Evolutionary conservation across 2,113 vertebrate species (phyloP).

Genomic region (Cyprinodon variegatus): DNA sequence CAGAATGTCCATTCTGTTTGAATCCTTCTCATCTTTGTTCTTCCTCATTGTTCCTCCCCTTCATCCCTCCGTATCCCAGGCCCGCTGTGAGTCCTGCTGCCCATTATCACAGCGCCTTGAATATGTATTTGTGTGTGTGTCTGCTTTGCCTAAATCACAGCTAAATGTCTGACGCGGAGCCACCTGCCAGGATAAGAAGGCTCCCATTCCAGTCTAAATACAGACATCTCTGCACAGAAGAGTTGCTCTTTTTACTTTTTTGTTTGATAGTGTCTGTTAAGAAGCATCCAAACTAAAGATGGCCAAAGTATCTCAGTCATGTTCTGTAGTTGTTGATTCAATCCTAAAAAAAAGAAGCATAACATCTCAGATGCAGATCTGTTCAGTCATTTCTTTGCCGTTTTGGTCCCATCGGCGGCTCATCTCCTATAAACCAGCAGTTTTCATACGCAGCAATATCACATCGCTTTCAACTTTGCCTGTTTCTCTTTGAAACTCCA

Average conservation of each 20-base stretch:
- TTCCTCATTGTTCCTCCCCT: slow-evolving; percentile 36
- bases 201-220: slow-evolving; percentile 49
- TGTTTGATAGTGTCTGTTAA: slow-evolving; percentile 28
- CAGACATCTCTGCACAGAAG: slow-evolving; percentile 38
- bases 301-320: slow-evolving; percentile 32
- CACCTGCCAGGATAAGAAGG: slow-evolving; percentile 65
- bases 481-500: slow-evolving; percentile 51
- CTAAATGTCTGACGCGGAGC: slow-evolving; percentile 72
- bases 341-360: slow-evolving; percentile 29
- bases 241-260: slow-evolving; percentile 3
- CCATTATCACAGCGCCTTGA: slow-evolving; percentile 49
- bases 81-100: slow-evolving; percentile 64
- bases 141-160: slow-evolving; percentile 50
- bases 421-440: slow-evolving; percentile 9
- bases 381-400: slow-evolving; percentile 20
- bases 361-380: slow-evolving; percentile 18
- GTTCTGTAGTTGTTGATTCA: slow-evolving; percentile 8
- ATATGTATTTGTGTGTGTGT: slow-evolving; percentile 41
- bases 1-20: slow-evolving; percentile 45
- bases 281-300: background rate
- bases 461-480: slow-evolving; percentile 25
- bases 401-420: slow-evolving; percentile 18
- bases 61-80: slow-evolving; percentile 34
- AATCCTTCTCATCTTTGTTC: slow-evolving; percentile 33
- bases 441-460: slow-evolving; percentile 23